These are phyloP conservation scores for Diadegma fenestrale DNA, from an alignment of 2,888 invertebrate genomes.

Conservation along the genomic window DNA sequence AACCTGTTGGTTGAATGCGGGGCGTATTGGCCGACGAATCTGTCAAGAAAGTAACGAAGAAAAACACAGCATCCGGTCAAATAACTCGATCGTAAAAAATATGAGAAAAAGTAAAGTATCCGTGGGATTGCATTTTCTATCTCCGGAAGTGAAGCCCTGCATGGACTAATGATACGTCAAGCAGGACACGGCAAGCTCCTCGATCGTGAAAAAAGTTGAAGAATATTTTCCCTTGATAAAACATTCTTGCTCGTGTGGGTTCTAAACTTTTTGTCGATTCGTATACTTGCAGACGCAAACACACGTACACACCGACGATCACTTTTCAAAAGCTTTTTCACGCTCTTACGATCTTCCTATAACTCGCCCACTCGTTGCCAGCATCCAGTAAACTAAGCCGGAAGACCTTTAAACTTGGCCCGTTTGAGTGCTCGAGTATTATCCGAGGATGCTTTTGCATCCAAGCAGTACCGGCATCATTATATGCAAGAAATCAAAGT, in stretches of 20 bases:
- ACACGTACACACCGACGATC: constrained; percentile 16
- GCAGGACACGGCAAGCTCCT: background rate
- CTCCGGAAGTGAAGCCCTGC: background rate
- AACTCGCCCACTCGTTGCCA: constrained; percentile 22
- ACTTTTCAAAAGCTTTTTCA: constrained; percentile 58
- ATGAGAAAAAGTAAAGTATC: constrained; percentile 14
- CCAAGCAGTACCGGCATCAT: constrained; percentile 39
- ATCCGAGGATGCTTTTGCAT: constrained; percentile 34
- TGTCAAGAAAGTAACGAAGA: constrained; percentile 10
- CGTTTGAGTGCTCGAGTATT: constrained; percentile 30
- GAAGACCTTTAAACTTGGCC: constrained; percentile 45
- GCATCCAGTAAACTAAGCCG: constrained; percentile 27
- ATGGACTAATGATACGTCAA: constrained; percentile 44
- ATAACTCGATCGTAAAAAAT: background rate
- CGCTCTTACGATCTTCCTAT: constrained; percentile 41
- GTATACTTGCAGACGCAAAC: background rate
- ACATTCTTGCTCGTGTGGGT: background rate
- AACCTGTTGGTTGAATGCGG: background rate
- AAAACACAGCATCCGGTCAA: background rate
- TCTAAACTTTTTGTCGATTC: background rate
- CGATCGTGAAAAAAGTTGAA: constrained; percentile 19
- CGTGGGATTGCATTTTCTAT: background rate
- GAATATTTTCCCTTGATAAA: constrained; percentile 37
- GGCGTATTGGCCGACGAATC: background rate
- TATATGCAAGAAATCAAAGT: constrained; percentile 63